A percentile compares a stretch with the other conserved stretches of the same genome.
phyloP scores from a whole-genome alignment of 2,888 invertebrate species.

The Acanthacorydalis orientalis region DNA sequence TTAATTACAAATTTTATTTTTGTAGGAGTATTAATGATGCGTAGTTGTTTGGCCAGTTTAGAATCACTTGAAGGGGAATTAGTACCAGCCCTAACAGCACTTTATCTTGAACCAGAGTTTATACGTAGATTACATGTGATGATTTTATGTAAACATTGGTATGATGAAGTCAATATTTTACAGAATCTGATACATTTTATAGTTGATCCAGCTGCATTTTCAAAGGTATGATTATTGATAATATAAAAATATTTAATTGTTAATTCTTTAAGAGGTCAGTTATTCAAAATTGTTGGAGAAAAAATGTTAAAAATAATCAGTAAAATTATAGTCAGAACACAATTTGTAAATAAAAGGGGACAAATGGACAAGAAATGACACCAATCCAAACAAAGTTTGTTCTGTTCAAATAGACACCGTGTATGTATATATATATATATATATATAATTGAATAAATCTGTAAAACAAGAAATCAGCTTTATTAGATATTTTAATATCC shows the following conservation, averaged over 20 bases:
- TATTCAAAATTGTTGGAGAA: not conserved
- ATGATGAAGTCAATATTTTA: constrained; percentile 36
- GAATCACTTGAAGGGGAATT: constrained; percentile 51
- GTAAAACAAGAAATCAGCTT: too few species aligned
- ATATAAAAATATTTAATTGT: constrained; percentile 26
- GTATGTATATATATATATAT: too few species aligned
- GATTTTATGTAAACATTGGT: constrained; percentile 40
- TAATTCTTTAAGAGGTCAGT: constrained; percentile 18
- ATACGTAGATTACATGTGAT: constrained; percentile 31
- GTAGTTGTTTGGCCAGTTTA: constrained; percentile 45
- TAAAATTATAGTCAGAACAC: too few species aligned
- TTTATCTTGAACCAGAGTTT: constrained; percentile 29
- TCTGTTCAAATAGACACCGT: too few species aligned
- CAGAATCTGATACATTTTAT: constrained; percentile 42
- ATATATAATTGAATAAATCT: too few species aligned
- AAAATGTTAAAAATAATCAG: too few species aligned
- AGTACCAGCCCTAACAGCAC: constrained; percentile 37
- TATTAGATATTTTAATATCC: too few species aligned
- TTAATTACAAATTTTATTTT: constrained; percentile 10
- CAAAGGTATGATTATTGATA: constrained; percentile 32
- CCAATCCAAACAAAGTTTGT: too few species aligned
- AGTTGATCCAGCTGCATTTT: constrained; percentile 51
- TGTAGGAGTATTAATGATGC: constrained; percentile 41
- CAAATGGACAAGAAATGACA: too few species aligned
- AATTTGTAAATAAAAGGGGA: too few species aligned